A percentile compares a stretch with the other conserved stretches of the same genome.
Conservation (phyloP, 92 coral and sea anemone genomes). For the Epizoanthus stellaris region DNA sequence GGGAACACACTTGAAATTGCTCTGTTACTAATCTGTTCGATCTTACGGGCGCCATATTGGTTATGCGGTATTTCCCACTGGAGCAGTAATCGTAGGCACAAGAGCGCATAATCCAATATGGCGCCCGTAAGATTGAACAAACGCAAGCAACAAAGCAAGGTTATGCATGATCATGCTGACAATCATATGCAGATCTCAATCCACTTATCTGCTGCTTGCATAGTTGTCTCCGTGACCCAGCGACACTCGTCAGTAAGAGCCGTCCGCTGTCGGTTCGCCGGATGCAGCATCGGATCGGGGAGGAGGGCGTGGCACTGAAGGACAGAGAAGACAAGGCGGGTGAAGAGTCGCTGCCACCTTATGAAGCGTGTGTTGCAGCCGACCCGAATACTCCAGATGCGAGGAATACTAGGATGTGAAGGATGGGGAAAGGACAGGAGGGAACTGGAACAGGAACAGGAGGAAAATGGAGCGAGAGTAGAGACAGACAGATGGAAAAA, state of each 20-base stretch:
- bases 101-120: no score
- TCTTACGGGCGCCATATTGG: no score
- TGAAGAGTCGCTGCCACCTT: neutral
- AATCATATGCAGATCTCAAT: no score
- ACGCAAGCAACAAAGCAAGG: neutral
- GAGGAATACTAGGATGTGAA: neutral
- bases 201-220: neutral
- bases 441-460: no score
- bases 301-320: constrained; percentile 2
- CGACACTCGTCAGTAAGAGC: constrained; percentile 20
- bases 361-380: neutral
- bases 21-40: no score
- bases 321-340: neutral
- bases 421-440: no score
- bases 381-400: neutral
- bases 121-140: no score
- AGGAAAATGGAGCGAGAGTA: no score
- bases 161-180: neutral
- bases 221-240: constrained; percentile 35
- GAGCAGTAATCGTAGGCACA: no score
- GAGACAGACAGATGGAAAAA: no score
- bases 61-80: no score
- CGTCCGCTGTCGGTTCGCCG: constrained; percentile 26
- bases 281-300: neutral
- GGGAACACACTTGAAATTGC: no score